Base-by-base conservation (phyloP, 2,113 vertebrate species). In the Barbus barbus region DNA sequence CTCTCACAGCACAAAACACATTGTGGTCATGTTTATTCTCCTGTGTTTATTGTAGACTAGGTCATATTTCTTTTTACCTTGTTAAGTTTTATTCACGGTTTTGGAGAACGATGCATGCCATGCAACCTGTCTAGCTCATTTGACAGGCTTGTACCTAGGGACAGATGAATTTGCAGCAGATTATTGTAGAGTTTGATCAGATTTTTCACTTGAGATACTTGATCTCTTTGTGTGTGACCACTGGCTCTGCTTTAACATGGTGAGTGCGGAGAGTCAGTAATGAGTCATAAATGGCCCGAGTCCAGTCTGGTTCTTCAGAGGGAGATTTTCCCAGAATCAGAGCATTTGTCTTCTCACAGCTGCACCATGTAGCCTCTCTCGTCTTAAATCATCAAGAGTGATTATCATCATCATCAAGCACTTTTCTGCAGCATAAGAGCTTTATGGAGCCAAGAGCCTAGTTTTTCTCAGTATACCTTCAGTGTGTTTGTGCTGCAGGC, bases 371-470 rank as follows among this genome's bases (percentile, higher is more conserved):
- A 63, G n/a, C 22, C 58, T 48, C 75, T 67, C 41, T n/a, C 26
- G 1, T 69, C 79, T 65, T 82, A 76, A 83, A 87, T 84, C 71
- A 82, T 74, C 58, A 82, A 58, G 75, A 84, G 48, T 1, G 14
- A 74, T 74, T 69, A 72, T 31, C 36, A 41, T 83, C 72, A 44
- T 11, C 41, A 6, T 44, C 14, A 48, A 18, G 12, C 22, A 24
- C 31, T 22, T 20, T 67, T 18, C 63, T 36, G 16, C 63, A 67
- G 31, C 24, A 36, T 36, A 22, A 36, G 31, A 69, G 18, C 65
- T 56, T 22, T 56, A 56, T 56, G 51, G 5, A 56, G 51, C 51
- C 51, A 56, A 56, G 51, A 56, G 51, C 51, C 51, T 56, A 48
- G 46, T 48, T 46, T 13, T 46, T 46, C 44, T 46, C 44, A 18